A percentile compares a stretch with the other conserved stretches of the same genome.
Evolutionary conservation across 2,888 invertebrate genomes (phyloP).

Genomic region (Mylabris sibirica): DNA sequence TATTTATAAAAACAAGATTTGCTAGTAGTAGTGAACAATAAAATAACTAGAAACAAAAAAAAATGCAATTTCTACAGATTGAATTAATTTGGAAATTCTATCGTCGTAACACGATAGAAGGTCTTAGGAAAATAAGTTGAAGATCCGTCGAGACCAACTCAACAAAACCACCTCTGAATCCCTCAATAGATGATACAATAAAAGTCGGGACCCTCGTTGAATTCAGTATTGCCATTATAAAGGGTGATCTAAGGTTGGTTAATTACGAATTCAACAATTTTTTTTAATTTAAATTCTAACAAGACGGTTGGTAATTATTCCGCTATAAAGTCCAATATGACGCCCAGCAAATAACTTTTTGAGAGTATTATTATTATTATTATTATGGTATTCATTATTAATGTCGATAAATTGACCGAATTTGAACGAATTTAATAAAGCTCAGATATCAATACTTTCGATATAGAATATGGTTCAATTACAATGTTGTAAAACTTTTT

Average conservation of each 20-base stretch:
- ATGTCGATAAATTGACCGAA: not conserved
- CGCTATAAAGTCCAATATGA: not conserved
- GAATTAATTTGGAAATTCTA: conserved; percentile 32
- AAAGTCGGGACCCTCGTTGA: conserved; percentile 18
- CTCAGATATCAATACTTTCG: not conserved
- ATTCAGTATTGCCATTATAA: conserved; percentile 16
- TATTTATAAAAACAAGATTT: not conserved
- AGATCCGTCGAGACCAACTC: conserved; percentile 24
- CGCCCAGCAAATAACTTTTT: not conserved
- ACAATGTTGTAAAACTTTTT: not conserved
- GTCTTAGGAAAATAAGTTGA: conserved; percentile 30
- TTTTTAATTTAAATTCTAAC: conserved; percentile 10
- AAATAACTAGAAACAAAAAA: conserved; percentile 6
- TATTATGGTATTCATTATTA: not conserved
- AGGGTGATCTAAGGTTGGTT: not conserved
- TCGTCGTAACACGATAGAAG: conserved; percentile 29
- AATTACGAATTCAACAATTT: conserved; percentile 13
- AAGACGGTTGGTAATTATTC: not conserved
- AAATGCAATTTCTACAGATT: conserved; percentile 14
- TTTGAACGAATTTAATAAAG: not conserved
- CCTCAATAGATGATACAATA: conserved; percentile 28
- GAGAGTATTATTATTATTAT: not conserved
- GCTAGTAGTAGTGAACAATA: not conserved
- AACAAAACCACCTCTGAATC: conserved; percentile 26
- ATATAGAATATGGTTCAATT: not conserved